phyloP scores from a whole-genome alignment of 2,113 vertebrate genomes.

The Xiphias gladius region DNA sequence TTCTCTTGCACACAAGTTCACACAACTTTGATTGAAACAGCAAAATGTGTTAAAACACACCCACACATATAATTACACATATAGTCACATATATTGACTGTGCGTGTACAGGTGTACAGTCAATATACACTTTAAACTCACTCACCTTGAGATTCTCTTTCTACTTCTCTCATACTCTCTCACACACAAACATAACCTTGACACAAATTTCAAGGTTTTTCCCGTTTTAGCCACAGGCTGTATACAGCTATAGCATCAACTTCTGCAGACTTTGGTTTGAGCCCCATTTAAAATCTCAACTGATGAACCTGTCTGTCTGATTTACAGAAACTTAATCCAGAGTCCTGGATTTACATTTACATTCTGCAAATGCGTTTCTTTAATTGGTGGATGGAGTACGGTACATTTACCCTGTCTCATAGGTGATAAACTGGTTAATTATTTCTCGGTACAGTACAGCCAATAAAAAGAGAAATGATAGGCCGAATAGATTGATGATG shows the following conservation, averaged over 20 bases:
- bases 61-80: slow-evolving; percentile 8
- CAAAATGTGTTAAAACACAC: slow-evolving; percentile 4
- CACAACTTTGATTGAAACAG: slow-evolving; percentile 9
- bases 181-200: slow-evolving; percentile 19
- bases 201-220: slow-evolving; percentile 14
- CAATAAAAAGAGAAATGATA: not conserved
- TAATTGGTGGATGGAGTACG: slow-evolving; percentile 17
- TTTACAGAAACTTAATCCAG: slow-evolving; percentile 19
- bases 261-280: not conserved
- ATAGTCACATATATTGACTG: not conserved
- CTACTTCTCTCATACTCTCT: not conserved
- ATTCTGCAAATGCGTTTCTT: slow-evolving; percentile 1
- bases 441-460: not conserved
- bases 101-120: slow-evolving; percentile 10
- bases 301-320: not conserved
- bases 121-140: slow-evolving; percentile 12
- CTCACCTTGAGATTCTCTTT: slow-evolving; percentile 13
- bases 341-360: not conserved
- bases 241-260: slow-evolving; percentile 6
- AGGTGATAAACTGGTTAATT: slow-evolving; percentile 14
- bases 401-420: not conserved
- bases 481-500: slow-evolving; percentile 10
- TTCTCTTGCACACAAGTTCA: not conserved
- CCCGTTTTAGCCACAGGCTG: slow-evolving; percentile 10
- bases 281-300: not conserved